Evolutionary conservation across 2,797 vertebrate species (phyloP).

Genomic region (Chaunax sp.): DNA sequence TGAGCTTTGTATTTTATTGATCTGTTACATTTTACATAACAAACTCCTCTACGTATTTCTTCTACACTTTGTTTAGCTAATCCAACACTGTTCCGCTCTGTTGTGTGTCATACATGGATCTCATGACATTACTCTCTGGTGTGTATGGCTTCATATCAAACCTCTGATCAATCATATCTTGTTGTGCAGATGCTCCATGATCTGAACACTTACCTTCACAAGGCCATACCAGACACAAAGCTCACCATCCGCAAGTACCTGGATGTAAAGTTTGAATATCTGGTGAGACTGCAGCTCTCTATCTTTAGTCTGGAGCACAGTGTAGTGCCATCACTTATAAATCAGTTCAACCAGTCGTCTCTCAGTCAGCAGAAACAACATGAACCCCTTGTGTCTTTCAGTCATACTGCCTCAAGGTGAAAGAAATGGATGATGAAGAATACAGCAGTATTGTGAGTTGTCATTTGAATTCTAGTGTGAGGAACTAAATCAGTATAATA

Average conservation of each 20-base stretch:
- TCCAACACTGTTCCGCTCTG: neutral
- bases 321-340: neutral
- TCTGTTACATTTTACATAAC: neutral
- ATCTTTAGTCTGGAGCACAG: neutral
- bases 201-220: slow-evolving; percentile 97
- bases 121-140: neutral
- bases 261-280: slow-evolving; percentile 98
- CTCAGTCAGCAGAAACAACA: neutral
- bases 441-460: slow-evolving; percentile 97
- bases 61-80: neutral
- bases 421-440: slow-evolving; percentile 99
- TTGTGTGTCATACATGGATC: neutral
- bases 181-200: slow-evolving; percentile 94
- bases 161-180: neutral
- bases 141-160: neutral
- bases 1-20: neutral
- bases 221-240: slow-evolving; percentile 98
- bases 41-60: no score
- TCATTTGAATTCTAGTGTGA: neutral
- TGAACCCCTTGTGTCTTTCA: slow-evolving; percentile 69
- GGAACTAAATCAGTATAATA: neutral
- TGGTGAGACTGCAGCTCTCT: slow-evolving; percentile 82
- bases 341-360: neutral
- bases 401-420: slow-evolving; percentile 99
- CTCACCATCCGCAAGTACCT: slow-evolving; percentile 99